These are phyloP conservation scores for Oasisia sp. DNA, from an alignment of 2,888 invertebrate genomes.

Conservation along the genomic window DNA sequence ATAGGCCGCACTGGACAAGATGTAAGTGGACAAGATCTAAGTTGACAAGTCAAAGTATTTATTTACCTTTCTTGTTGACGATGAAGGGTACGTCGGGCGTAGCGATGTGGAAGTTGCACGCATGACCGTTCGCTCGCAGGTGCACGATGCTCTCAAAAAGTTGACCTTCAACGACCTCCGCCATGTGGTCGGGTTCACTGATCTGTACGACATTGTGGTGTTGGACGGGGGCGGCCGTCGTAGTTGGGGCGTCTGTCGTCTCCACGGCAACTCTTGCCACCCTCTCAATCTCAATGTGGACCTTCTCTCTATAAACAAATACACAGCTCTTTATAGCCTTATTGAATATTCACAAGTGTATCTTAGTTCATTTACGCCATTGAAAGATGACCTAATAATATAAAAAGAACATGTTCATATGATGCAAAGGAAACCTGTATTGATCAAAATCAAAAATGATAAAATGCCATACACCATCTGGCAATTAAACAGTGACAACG, in stretches of 20 bases:
- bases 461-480: not conserved
- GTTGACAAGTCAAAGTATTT: no score
- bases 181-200: slow-evolving; percentile 71
- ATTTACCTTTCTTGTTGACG: slow-evolving; percentile 86
- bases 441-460: not conserved
- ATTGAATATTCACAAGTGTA: not conserved
- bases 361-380: not conserved
- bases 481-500: not conserved
- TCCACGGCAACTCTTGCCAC: slow-evolving; percentile 71
- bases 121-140: slow-evolving; percentile 96
- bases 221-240: not conserved
- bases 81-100: slow-evolving; percentile 90
- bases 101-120: slow-evolving; percentile 96
- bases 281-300: slow-evolving; percentile 85
- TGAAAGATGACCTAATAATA: no score
- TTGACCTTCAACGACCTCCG: slow-evolving; percentile 86
- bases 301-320: slow-evolving; percentile 32
- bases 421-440: not conserved
- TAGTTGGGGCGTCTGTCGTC: not conserved
- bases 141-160: slow-evolving; percentile 82
- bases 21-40: not conserved
- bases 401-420: no score
- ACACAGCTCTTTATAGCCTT: not conserved
- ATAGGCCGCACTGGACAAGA: not conserved
- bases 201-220: not conserved